Evolutionary conservation across 2,113 vertebrate genomes (phyloP).

Genomic region (Hippocampus guttulatus): DNA sequence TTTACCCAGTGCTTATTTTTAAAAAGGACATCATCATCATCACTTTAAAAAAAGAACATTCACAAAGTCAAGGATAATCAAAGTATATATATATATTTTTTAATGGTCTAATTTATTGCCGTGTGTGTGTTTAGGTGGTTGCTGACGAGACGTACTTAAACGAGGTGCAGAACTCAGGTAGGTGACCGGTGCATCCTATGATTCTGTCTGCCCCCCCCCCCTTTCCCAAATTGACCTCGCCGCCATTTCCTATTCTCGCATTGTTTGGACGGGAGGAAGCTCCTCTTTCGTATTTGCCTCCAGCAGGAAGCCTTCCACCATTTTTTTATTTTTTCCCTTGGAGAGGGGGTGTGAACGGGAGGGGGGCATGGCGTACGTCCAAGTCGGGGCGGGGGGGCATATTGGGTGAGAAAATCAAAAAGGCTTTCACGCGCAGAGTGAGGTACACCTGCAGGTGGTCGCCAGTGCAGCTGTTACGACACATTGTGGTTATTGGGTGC

Average conservation of each 20-base stretch:
- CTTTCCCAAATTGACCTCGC: conserved; percentile 9
- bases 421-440: not conserved
- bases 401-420: not conserved
- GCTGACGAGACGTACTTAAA: conserved; percentile 76
- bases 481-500: not conserved
- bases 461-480: not conserved
- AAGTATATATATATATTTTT: not conserved
- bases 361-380: not conserved
- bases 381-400: not conserved
- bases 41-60: too few relatives aligned
- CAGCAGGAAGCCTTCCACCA: not conserved
- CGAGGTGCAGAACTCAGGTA: conserved; percentile 76
- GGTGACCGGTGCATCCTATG: conserved; percentile 32
- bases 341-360: not conserved
- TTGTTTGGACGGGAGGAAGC: conserved; percentile 17
- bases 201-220: not conserved
- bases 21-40: too few relatives aligned
- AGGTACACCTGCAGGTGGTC: not conserved
- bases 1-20: not conserved
- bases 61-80: too few relatives aligned
- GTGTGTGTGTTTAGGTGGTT: conserved; percentile 62
- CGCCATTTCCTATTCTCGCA: not conserved
- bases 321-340: conserved; percentile 2
- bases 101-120: not conserved
- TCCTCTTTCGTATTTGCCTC: conserved; percentile 25